Base-by-base conservation (phyloP, 2,797 vertebrate genomes). In the Melanotaenia maccullochi region DNA sequence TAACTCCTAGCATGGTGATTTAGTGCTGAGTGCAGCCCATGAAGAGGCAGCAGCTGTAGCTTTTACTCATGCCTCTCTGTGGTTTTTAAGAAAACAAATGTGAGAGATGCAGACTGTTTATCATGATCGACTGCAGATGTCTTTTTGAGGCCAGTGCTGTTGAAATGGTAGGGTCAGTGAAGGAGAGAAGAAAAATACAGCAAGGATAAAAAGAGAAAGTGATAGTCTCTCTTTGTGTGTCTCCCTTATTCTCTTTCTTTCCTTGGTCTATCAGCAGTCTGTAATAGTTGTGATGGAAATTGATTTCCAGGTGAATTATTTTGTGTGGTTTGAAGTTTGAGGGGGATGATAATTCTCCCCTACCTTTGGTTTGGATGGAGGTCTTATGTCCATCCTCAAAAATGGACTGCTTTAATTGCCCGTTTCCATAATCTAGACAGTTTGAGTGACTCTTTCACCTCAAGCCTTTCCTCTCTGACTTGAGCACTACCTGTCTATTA, bases 281-380 rank as follows among this genome's bases (percentile, higher is more conserved):
- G 82, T 90, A 92, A 93, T 92, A 82, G 88, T 86, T 30, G 70
- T 87, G 89, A 93, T 93, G 82, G 84, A 93, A 94, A 95, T 94
- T 91, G 92, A 94, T 94, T 93, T 93, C 84, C 83, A 75, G 88
- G 89, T 91, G 89, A 93, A 92, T 93, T 92, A 94, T 93, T 92
- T 66, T 44, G 47, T 63, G 85, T 60, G 57, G 42, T 73, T 80
- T 73, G 85, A 70, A 81, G 73, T 82, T 81, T 89, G 51, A 8
- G 67, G 62, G 70, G 89, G 87, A 90, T 82, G 81, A 89, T 90
- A 88, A 87, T 76, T 84, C 62, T 60, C n/a, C 22, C 24, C 60
- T 57, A 32, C 59, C 42, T 63, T 47, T 40, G 73, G 63, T 58
- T 47, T 72, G 49, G 52, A 72, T 52, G 68, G 33, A 16, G 54